Percentiles rank a stretch among this genome's conserved stretches.
These are phyloP conservation scores for Rattus rattus DNA, from an alignment of 2,113 vertebrate genomes.

Conservation along the genomic window DNA sequence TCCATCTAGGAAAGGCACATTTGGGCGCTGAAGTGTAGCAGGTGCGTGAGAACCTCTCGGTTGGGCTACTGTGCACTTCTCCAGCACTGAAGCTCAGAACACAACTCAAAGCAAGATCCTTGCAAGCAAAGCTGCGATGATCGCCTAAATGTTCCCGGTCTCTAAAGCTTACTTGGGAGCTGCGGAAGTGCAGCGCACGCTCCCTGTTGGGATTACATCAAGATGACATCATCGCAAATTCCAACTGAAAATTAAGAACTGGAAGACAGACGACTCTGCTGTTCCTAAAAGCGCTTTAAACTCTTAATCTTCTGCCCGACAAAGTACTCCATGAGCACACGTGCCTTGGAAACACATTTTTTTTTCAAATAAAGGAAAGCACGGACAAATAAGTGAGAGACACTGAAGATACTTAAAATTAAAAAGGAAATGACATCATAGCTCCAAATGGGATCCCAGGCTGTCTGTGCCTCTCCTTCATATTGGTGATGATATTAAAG, in stretches of 20 bases:
- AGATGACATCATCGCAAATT: slow-evolving; percentile 58
- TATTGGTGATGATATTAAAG: not conserved
- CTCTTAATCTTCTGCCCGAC: slow-evolving; percentile 38
- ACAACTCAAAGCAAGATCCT: not conserved
- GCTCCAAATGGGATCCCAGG: not conserved
- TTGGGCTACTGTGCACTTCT: not conserved
- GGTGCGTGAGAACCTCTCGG: slow-evolving; percentile 3
- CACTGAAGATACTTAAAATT: not conserved
- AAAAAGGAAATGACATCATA: slow-evolving; percentile 6
- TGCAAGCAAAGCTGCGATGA: not conserved
- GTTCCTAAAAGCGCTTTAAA: slow-evolving; percentile 41
- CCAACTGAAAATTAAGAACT: slow-evolving; percentile 56
- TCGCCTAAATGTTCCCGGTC: not conserved
- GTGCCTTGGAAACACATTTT: slow-evolving; percentile 8
- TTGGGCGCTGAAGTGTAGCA: not conserved
- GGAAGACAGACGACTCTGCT: not conserved
- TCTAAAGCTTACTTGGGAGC: not conserved
- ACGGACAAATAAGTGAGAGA: not conserved
- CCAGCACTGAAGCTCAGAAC: not conserved
- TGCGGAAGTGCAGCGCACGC: not conserved
- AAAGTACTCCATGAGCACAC: not conserved
- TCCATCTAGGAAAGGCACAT: slow-evolving; percentile 16
- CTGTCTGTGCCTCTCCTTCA: not conserved
- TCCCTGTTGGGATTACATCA: slow-evolving; percentile 17
- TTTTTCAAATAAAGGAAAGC: not conserved